Evolutionary conservation across 2,113 vertebrate genomes (phyloP).

Genomic region (Melospiza georgiana): DNA sequence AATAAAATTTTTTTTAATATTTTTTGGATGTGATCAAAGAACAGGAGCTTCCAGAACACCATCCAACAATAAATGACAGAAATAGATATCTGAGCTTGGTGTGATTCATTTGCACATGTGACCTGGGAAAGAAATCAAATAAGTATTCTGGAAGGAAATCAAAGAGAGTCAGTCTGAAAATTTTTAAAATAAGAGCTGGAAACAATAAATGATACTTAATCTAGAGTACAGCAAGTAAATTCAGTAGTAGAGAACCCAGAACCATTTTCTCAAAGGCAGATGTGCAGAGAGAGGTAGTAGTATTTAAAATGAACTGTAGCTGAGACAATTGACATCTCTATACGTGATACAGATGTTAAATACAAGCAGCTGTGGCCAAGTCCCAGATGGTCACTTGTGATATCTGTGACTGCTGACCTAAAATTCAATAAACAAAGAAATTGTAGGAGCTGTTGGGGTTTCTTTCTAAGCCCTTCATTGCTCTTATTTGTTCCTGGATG

Average conservation of each 20-base stretch:
- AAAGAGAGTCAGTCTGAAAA: background rate
- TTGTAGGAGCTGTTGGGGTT: background rate
- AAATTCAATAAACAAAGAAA: background rate
- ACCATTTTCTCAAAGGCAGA: background rate
- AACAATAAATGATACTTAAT: background rate
- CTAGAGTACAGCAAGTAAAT: background rate
- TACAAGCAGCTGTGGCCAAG: background rate
- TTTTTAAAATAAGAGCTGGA: background rate
- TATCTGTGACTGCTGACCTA: background rate
- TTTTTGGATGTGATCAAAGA: background rate
- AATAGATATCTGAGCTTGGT: background rate
- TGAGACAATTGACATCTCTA: background rate
- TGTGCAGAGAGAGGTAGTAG: background rate
- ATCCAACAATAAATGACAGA: background rate
- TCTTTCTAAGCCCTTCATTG: background rate
- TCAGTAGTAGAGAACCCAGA: background rate
- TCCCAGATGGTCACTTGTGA: background rate
- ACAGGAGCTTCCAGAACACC: background rate
- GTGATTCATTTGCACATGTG: background rate
- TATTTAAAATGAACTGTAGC: background rate
- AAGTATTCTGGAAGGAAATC: constrained; percentile 2
- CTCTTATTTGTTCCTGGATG: background rate
- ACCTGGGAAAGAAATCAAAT: constrained; percentile 21
- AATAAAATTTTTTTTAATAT: background rate
- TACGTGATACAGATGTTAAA: background rate